Percentiles rank a stretch among this genome's conserved stretches.
Conservation (phyloP, 1,140 invertebrate species). For the Cryptotermes secundus region DNA sequence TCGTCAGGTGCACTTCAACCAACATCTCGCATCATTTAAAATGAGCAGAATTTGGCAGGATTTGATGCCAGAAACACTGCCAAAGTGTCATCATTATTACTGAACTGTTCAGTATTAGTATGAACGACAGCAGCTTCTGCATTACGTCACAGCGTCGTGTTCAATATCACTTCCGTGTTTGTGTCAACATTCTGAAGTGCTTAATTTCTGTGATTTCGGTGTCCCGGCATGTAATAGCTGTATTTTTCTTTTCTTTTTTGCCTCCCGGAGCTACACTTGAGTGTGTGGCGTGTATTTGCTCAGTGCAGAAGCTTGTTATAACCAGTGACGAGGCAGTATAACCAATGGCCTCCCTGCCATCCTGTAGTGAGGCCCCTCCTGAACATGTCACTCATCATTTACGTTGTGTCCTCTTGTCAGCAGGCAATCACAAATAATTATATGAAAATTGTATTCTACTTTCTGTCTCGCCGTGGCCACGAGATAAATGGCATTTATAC, state of each 20-base stretch:
- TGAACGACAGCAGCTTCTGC: neutral
- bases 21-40: too few relatives aligned
- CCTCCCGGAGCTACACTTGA: neutral
- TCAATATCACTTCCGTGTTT: conserved; percentile 4
- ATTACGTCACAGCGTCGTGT: neutral
- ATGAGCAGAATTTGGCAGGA: too few relatives aligned
- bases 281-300: neutral
- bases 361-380: neutral
- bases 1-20: too few relatives aligned
- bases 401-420: neutral
- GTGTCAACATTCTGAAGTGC: neutral
- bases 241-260: neutral
- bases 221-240: neutral
- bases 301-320: neutral
- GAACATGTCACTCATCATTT: neutral
- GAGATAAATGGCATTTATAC: too few relatives aligned
- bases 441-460: neutral
- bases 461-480: neutral
- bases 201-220: neutral
- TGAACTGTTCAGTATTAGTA: neutral
- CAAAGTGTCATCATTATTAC: too few relatives aligned
- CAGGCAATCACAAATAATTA: neutral
- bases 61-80: too few relatives aligned
- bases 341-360: neutral
- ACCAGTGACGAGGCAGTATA: neutral